phyloP scores from a whole-genome alignment of 2,888 invertebrate species.

The Drosophila mettleri region DNA sequence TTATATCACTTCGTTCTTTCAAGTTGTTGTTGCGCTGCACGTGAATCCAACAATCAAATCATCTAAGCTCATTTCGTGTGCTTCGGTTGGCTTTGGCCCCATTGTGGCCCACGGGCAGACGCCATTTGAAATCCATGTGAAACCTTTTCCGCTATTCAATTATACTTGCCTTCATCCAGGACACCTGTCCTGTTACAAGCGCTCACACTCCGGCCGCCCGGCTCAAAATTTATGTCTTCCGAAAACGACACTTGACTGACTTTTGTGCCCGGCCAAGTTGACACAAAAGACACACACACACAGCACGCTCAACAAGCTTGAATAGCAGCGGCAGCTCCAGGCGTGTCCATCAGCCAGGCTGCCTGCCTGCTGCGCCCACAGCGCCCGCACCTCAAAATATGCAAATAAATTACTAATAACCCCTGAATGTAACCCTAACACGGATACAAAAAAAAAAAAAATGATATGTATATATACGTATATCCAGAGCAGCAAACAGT shows the following conservation, averaged over 20 bases:
- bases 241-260: slow-evolving; percentile 67
- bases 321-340: slow-evolving; percentile 25
- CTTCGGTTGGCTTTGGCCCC: slow-evolving; percentile 16
- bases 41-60: slow-evolving; percentile 31
- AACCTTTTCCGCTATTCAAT: slow-evolving; percentile 64
- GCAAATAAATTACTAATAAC: slow-evolving; percentile 80
- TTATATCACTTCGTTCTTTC: slow-evolving; percentile 20
- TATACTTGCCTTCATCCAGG: slow-evolving; percentile 53
- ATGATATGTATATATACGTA: slow-evolving; percentile 12
- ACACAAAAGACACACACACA: slow-evolving; percentile 55
- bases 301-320: slow-evolving; percentile 28
- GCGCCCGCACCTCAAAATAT: slow-evolving; percentile 65
- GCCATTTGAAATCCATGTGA: slow-evolving; percentile 57
- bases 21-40: slow-evolving; percentile 15
- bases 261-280: slow-evolving; percentile 63
- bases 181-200: slow-evolving; percentile 48
- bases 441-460: slow-evolving; percentile 46
- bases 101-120: slow-evolving; percentile 24
- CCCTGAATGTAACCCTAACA: slow-evolving; percentile 77
- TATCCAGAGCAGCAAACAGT: slow-evolving; percentile 33
- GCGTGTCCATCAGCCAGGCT: slow-evolving; percentile 39
- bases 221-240: slow-evolving; percentile 66
- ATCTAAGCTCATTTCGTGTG: slow-evolving; percentile 48
- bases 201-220: slow-evolving; percentile 34
- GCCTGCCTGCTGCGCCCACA: slow-evolving; percentile 47